Base-by-base conservation (phyloP, 2,888 invertebrate genomes). In the Rotaria socialis region DNA sequence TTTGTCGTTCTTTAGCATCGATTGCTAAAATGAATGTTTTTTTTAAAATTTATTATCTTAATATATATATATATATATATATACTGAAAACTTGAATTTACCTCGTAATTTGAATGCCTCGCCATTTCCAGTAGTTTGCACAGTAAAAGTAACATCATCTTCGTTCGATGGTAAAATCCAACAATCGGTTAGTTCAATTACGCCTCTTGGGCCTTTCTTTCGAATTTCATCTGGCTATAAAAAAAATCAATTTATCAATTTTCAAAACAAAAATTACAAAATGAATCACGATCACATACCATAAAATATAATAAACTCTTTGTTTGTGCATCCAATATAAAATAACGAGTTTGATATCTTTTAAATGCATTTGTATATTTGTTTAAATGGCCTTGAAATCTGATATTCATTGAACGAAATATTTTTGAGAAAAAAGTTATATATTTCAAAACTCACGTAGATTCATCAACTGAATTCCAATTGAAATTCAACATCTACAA, bases 341-440 rank as follows among this genome's bases (percentile, higher is more conserved):
- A 80, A 80, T 80, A n/a, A n/a, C 80, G 24, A 3, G 14, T 80
- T 80, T 80, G 80, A 43, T 47, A 80, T 80, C 80, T 47, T 47
- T 80, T 80, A 47, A 80, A 47, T 80, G 47, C 43, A 80, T 80
- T 80, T 80, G 80, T 24, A 80, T 47, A 80, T 80, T 80, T 80
- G 11, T n/a, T 47, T 47, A 80, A 47, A 47, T 43, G 24, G 2
- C 80, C 80, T 47, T 80, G 80, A 80, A 80, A 80, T 47, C 80
- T 80, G 11, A 47, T 14, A 80, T n/a, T 47, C 10, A 47, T 80
- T 8, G 1, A 47, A 58, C 3, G n/a, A 43, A 22, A 75, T 3
- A 43, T 43, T 24, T 0, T 5, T 24, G 16, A 35, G 35, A 67
- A 35, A 0, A 41, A 10, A n/a, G 6, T 24, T 16, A 67, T 35